Conservation (phyloP, 1,140 invertebrate species). For the Scaptomyza graminum region DNA sequence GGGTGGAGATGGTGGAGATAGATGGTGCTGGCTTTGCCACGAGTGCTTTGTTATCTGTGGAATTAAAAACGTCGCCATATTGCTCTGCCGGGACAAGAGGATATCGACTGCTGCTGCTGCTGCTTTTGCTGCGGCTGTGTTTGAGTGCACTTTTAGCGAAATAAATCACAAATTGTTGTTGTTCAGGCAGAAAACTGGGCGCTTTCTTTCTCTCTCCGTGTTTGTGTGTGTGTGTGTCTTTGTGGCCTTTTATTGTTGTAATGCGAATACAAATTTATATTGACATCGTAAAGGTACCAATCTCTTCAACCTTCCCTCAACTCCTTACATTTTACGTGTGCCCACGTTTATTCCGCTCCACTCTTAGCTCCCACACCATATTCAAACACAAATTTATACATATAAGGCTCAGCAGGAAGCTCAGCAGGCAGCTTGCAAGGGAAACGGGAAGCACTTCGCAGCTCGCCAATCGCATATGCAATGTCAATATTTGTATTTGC, state of each 20-base stretch:
- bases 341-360: conserved; percentile 5
- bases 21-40: conserved; percentile 36
- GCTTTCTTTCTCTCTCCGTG: neutral
- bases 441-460: neutral
- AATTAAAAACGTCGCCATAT: conserved; percentile 80
- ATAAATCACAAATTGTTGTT: conserved; percentile 78
- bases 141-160: conserved; percentile 77
- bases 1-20: neutral
- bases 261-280: conserved; percentile 83
- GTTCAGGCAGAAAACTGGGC: conserved; percentile 25
- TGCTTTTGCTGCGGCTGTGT: conserved; percentile 22
- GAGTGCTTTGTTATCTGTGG: conserved; percentile 77
- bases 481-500: conserved; percentile 81
- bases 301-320: conserved; percentile 61
- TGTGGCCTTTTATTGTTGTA: conserved; percentile 69
- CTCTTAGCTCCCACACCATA: conserved; percentile 11
- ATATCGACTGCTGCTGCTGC: conserved; percentile 12
- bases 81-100: conserved; percentile 47
- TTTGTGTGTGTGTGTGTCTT: conserved; percentile 24
- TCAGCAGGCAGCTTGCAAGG: conserved; percentile 22
- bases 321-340: conserved; percentile 66
- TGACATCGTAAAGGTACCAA: conserved; percentile 81
- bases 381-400: conserved; percentile 7
- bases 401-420: conserved; percentile 32
- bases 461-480: conserved; percentile 74